Evolutionary conservation across 2,888 invertebrate genomes (phyloP), one percentile per base, ranked within the genome.

Genomic region (Cryptocheilus praepositus): DNA sequence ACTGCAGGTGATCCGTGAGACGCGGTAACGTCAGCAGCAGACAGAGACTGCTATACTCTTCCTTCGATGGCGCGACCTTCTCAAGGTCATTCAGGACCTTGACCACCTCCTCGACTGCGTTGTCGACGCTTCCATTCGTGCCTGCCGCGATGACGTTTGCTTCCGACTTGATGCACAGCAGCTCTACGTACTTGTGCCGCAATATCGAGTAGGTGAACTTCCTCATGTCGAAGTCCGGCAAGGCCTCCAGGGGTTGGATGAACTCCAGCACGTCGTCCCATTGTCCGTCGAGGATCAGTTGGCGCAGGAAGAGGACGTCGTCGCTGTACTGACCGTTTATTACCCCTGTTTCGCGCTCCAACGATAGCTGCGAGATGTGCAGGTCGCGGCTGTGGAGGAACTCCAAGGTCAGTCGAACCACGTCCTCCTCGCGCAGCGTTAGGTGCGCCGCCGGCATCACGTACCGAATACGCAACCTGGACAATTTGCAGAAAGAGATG

Each of bases 181-280:
- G 90, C 89, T 98, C 98, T 67, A 97, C 94, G 89, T 97, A 98
- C 88, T 98, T 98, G 90, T 98, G 97, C 83, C 96, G 94, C 64
- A 96, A 91, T 73, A 98, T 95, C 65, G 94, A 92, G 86, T 96
- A 98, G 81, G 94, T 94, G 89, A 97, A 96, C 87, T 93, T 93
- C 81, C 94, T 92, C 86, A 93, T 92, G 88, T 97, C 94, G 89
- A 98, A 98, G 51, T 94, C 92, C 82, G 93, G 94, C 69, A 95
- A 89, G 11, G 94, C 93, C 86, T 95, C 95, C 61, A 98, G 91
- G 0, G 98, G 98, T 90, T 98, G 97, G 69, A 98, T 95, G 89
- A 98, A 98, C 88, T 98, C 98, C 69, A 98, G 90, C 0, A 96
- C 98, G 88, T 98, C 98, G 89, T 98, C 98, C 98, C 98, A 98